phyloP scores from a whole-genome alignment of 1,140 invertebrate species.

The Caenorhabditis tropicalis region DNA sequence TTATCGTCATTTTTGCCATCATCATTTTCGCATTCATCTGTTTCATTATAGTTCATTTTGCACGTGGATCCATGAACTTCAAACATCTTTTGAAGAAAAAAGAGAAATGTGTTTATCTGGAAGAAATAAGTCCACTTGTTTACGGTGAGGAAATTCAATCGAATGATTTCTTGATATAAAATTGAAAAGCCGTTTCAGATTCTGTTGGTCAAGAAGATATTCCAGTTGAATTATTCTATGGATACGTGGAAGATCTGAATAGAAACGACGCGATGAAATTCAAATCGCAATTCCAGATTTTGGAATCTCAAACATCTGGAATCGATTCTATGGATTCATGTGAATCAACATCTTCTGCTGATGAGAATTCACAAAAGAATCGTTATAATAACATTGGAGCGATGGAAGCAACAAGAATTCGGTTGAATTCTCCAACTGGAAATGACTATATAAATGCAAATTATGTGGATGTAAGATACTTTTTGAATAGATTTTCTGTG shows the following conservation, averaged over 20 bases:
- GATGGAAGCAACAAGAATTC: constrained; percentile 64
- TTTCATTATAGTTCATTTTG: constrained; percentile 38
- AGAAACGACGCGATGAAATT: constrained; percentile 68
- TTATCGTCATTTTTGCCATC: constrained; percentile 13
- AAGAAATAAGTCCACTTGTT: constrained; percentile 63
- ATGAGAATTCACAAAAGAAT: constrained; percentile 44
- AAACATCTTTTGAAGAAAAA: constrained; percentile 64
- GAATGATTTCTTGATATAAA: neutral
- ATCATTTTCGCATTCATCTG: constrained; percentile 44
- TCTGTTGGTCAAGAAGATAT: constrained; percentile 50
- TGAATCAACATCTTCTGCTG: constrained; percentile 43
- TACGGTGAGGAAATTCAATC: constrained; percentile 58
- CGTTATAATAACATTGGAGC: constrained; percentile 68
- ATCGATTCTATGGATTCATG: constrained; percentile 44
- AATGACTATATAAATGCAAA: constrained; percentile 71
- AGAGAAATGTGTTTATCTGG: constrained; percentile 56
- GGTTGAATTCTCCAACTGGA: constrained; percentile 54
- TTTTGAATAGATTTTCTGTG: neutral
- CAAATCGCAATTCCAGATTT: constrained; percentile 60
- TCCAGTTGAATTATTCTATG: constrained; percentile 62
- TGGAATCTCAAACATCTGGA: neutral
- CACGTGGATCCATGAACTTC: constrained; percentile 57
- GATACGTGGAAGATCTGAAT: constrained; percentile 64
- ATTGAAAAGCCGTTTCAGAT: constrained; percentile 2
- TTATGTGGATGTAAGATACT: constrained; percentile 68